Conservation (phyloP, 92 coral and sea anemone species). For the Hydrozoanthus gracilis region DNA sequence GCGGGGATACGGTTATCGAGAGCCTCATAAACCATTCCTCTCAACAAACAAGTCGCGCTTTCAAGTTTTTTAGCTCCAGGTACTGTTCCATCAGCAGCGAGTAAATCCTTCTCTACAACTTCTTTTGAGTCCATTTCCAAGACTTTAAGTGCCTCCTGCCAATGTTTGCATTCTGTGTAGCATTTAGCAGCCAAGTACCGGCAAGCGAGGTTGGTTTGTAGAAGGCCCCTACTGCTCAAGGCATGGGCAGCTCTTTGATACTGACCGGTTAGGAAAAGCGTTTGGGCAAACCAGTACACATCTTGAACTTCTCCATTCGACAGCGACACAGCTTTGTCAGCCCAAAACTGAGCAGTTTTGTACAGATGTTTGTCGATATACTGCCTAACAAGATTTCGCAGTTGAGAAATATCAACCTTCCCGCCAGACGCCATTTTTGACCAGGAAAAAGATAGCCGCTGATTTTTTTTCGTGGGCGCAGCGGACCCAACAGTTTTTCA, state of each 20-base stretch:
- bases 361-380: conserved; percentile 95
- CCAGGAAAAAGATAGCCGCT: conserved; percentile 61
- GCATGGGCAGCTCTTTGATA: conserved; percentile 91
- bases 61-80: conserved; percentile 88
- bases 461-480: conserved; percentile 33
- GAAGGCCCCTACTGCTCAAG: conserved; percentile 80
- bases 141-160: conserved; percentile 94
- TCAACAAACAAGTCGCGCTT: conserved; percentile 84
- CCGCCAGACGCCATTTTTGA: conserved; percentile 99
- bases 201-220: conserved; percentile 86
- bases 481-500: background rate
- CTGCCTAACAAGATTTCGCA: conserved; percentile 95
- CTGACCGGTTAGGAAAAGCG: conserved; percentile 88
- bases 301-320: conserved; percentile 95
- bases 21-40: conserved; percentile 91
- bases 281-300: conserved; percentile 97
- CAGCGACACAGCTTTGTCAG: conserved; percentile 95
- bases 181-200: conserved; percentile 96
- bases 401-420: conserved; percentile 98
- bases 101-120: conserved; percentile 63
- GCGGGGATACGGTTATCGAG: conserved; percentile 94
- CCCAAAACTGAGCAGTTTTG: conserved; percentile 98
- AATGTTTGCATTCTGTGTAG: conserved; percentile 91
- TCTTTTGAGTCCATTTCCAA: conserved; percentile 88
- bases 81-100: conserved; percentile 57